phyloP scores from a whole-genome alignment of 2,797 vertebrate species.

The Tolypeutes matacus region DNA sequence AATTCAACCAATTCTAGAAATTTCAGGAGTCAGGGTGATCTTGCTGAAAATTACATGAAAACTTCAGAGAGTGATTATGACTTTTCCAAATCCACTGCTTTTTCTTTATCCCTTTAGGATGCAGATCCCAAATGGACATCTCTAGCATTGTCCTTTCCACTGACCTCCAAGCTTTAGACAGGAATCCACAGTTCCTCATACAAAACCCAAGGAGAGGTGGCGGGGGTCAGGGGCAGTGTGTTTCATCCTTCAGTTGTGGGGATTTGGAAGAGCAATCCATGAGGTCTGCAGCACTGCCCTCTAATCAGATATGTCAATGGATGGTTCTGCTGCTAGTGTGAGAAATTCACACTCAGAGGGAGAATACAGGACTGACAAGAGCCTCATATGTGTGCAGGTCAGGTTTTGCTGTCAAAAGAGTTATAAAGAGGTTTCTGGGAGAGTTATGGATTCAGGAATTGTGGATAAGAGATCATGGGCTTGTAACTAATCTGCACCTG shows the following conservation, averaged over 20 bases:
- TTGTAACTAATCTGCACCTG: neutral
- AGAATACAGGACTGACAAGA: neutral
- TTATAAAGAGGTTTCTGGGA: conserved; percentile 6
- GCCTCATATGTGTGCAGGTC: neutral
- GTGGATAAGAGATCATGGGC: neutral
- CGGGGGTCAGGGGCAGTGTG: neutral
- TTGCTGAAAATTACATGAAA: neutral
- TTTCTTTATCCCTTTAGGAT: neutral
- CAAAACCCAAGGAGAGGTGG: neutral
- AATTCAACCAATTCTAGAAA: neutral
- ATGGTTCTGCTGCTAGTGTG: neutral
- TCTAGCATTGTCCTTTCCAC: neutral
- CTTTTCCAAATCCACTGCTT: neutral
- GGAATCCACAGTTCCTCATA: neutral
- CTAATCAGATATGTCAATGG: neutral
- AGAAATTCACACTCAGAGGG: neutral
- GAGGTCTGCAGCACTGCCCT: neutral
- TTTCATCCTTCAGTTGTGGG: neutral
- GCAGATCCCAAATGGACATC: neutral
- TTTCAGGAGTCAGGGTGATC: neutral
- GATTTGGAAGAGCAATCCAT: neutral
- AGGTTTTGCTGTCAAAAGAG: conserved; percentile 33
- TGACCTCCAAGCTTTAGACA: neutral
- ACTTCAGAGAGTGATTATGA: neutral
- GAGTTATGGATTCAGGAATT: conserved; percentile 37